A percentile compares a stretch with the other conserved stretches of the same genome.
These are phyloP conservation scores for Sebastes cheni DNA, from an alignment of 2,797 vertebrate species.

Conservation along the genomic window DNA sequence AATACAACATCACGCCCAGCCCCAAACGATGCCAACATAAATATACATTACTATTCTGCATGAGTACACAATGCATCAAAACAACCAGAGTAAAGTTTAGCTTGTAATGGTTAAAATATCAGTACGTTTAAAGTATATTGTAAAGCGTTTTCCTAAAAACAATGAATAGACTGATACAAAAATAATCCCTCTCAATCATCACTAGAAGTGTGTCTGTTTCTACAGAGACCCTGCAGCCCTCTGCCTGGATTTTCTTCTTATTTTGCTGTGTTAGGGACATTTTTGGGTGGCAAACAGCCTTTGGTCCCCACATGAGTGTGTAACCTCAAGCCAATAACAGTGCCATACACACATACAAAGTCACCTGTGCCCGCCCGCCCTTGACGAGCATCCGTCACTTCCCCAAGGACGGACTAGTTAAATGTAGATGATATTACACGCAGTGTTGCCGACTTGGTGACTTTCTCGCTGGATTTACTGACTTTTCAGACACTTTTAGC, in stretches of 20 bases:
- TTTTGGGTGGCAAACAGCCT: neutral
- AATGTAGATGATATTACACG: too few species aligned
- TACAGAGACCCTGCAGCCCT: neutral
- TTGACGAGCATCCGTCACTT: too few species aligned
- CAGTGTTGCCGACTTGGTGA: too few species aligned
- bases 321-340: neutral
- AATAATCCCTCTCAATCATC: neutral
- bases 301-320: neutral
- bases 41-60: neutral
- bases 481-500: too few species aligned
- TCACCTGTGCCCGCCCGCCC: too few species aligned
- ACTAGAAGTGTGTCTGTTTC: neutral
- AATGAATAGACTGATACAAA: neutral
- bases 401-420: too few species aligned
- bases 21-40: neutral
- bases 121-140: neutral
- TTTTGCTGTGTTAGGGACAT: neutral
- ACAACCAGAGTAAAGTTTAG: neutral
- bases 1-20: neutral
- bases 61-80: neutral
- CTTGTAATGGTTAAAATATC: neutral
- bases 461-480: too few species aligned
- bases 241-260: neutral
- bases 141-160: neutral
- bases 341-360: rapidly evolving